phyloP scores from a whole-genome alignment of 2,113 vertebrate genomes.

The Siphamia tubifer region DNA sequence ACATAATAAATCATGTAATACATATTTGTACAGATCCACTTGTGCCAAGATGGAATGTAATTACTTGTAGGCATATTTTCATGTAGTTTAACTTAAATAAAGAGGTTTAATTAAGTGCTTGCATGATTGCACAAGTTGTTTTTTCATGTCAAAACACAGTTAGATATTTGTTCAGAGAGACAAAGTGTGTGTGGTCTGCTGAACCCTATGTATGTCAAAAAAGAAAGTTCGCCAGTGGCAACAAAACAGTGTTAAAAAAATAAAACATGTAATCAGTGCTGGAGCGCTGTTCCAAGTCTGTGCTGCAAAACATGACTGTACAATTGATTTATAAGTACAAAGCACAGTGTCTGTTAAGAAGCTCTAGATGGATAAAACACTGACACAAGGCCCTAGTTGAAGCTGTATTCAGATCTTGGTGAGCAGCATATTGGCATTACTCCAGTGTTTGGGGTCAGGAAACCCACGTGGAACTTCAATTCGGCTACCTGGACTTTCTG shows the following conservation, averaged over 20 bases:
- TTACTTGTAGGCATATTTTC: slow-evolving; percentile 32
- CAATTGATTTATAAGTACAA: background rate
- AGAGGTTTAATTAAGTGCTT: background rate
- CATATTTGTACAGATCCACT: background rate
- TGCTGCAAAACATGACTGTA: background rate
- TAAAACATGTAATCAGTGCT: too few species aligned
- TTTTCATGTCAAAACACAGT: too few species aligned
- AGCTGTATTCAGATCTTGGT: too few species aligned
- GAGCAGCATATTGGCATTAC: too few species aligned
- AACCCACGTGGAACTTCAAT: too few species aligned
- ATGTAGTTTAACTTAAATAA: background rate
- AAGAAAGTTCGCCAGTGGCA: background rate
- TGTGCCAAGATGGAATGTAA: slow-evolving; percentile 19
- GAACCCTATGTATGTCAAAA: slow-evolving; percentile 11
- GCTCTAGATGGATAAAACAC: too few species aligned
- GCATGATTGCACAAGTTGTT: background rate
- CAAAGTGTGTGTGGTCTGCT: slow-evolving; percentile 12
- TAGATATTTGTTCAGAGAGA: too few species aligned
- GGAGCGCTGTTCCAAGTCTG: background rate
- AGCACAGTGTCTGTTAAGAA: background rate
- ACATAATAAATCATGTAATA: slow-evolving; percentile 3
- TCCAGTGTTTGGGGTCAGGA: too few species aligned
- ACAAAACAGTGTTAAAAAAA: background rate
- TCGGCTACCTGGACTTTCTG: too few species aligned
- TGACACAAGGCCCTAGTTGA: too few species aligned